Evolutionary conservation across 2,888 invertebrate species (phyloP), one percentile per base, ranked within the genome.

Genomic region (Mesorhabditis sp.): DNA sequence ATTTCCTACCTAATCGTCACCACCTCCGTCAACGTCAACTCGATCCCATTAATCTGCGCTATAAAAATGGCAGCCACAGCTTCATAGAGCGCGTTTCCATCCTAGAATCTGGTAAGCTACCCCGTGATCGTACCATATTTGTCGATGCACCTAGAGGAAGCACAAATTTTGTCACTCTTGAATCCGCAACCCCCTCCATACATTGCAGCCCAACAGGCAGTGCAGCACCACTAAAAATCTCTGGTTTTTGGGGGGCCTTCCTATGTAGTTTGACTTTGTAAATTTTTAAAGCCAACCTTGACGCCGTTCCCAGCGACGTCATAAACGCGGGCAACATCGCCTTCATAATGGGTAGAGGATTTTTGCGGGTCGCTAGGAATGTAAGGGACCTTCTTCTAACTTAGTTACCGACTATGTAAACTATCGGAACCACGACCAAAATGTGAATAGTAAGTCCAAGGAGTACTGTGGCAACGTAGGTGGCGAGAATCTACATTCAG

Each of bases 1-100:
- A 28, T 28, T 15, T 61, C 43, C 41, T 50, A 93, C 93, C 93
- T 91, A 70, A 95, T 91, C 4, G 93, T 92, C 70, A 93, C 90
- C 41, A 93, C 89, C 86, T 93, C 92, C 4, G 92, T 93, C 74
- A 92, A 90, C 41, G 91, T 91, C 72, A 94, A 88, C 7, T 89
- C 87, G 81, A 93, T 90, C 72, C 90, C 91, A 83, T 93, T 93
- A 91, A 94, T 92, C 87, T 92, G 90, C 50, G 93, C 92, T 74
- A 93, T 91, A 86, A 93, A 93, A 82, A 92, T 90, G 70, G 93
- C 91, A 4, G 94, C 92, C 4, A 92, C 90, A 0, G 93, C 90
- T 43, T 94, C 90, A 86, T 94, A 95, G 66, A 94, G 88, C 13
- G 77, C 79, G 15, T 75, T 79, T 6, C 78, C 76, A 67, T 78